These are phyloP conservation scores for Periophthalmodon schlosseri DNA, from an alignment of 2,113 vertebrate genomes.

Conservation along the genomic window DNA sequence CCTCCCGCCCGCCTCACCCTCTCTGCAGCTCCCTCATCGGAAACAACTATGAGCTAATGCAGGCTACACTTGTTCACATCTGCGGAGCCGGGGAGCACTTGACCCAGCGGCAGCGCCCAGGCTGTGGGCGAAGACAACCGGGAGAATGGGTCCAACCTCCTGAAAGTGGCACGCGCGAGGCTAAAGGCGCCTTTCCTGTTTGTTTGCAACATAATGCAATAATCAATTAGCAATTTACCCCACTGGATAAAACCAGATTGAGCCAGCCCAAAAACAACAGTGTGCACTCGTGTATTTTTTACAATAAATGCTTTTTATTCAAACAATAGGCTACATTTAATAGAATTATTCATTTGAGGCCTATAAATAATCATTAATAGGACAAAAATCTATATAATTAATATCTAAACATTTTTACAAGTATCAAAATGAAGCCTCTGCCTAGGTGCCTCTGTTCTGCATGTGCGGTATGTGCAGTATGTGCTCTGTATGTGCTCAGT, in stretches of 20 bases:
- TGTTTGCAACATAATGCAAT: not conserved
- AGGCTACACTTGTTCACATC: constrained; percentile 31
- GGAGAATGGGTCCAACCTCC: not conserved
- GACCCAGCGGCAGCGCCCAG: not conserved
- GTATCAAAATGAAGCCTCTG: not conserved
- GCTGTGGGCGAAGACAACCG: too few relatives aligned
- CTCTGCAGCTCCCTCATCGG: constrained; percentile 51
- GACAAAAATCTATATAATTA: not conserved
- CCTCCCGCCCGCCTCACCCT: constrained; percentile 38
- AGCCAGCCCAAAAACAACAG: not conserved
- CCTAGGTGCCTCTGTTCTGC: not conserved
- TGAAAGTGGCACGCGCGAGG: not conserved
- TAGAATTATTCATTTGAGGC: not conserved
- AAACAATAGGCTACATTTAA: not conserved
- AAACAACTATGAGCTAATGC: constrained; percentile 55
- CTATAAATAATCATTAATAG: not conserved
- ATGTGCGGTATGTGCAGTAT: too few relatives aligned
- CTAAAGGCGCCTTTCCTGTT: not conserved
- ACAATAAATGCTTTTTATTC: not conserved
- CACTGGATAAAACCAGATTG: not conserved
- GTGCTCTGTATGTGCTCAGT: too few relatives aligned
- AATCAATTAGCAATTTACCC: not conserved
- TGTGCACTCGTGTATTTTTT: not conserved
- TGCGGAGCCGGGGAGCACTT: not conserved
- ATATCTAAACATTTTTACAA: not conserved